Conservation (phyloP, 2,888 invertebrate genomes). For the Tetranychus truncatus region DNA sequence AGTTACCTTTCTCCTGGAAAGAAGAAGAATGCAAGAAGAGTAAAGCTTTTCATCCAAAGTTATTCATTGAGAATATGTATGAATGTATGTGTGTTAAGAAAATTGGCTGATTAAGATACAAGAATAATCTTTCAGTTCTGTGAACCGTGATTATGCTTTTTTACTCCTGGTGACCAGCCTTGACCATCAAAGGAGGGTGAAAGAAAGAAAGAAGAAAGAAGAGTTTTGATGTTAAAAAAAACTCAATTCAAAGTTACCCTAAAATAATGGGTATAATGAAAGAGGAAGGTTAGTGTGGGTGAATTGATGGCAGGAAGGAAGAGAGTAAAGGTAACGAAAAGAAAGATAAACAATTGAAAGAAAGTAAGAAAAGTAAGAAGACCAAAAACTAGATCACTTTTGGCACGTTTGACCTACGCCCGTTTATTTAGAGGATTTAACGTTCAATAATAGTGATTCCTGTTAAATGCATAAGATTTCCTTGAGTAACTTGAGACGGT, state of each 20-base stretch:
- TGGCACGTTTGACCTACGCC: background rate
- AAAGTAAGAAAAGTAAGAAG: background rate
- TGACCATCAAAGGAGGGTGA: background rate
- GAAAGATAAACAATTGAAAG: background rate
- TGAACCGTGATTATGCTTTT: background rate
- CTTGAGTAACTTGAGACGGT: background rate
- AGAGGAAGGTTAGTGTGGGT: background rate
- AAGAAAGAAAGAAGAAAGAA: background rate
- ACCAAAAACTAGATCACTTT: background rate
- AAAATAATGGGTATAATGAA: background rate
- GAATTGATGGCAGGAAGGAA: background rate
- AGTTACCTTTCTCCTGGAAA: background rate
- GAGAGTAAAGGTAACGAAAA: background rate
- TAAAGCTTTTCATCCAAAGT: no score
- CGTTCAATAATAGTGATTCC: background rate
- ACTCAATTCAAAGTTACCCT: background rate
- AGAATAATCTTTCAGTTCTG: background rate
- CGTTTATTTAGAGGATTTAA: background rate
- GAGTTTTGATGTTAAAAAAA: background rate
- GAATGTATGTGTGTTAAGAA: no score
- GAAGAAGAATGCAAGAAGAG: background rate
- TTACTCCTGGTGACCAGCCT: background rate
- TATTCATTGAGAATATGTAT: background rate
- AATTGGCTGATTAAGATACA: background rate
- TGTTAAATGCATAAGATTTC: background rate